These are phyloP conservation scores for Drosophila seclusa DNA, from an alignment of 2,888 invertebrate species.

Conservation along the genomic window DNA sequence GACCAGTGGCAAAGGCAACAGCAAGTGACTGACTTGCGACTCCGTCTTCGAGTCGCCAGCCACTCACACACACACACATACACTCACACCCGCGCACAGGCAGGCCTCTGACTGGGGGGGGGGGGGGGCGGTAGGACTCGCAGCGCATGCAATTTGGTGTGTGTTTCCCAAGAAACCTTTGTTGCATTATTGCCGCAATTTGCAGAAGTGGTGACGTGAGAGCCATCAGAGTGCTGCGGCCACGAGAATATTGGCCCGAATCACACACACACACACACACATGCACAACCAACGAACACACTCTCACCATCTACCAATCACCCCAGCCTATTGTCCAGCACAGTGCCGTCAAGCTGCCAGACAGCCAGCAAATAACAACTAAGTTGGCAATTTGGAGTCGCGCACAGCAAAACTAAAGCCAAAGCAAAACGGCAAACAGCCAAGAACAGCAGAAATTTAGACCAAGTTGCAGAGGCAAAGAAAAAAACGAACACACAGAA, in stretches of 20 bases:
- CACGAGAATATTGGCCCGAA: slow-evolving; percentile 70
- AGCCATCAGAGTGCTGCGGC: slow-evolving; percentile 75
- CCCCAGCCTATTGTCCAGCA: slow-evolving; percentile 11
- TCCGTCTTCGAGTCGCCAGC: slow-evolving; percentile 67
- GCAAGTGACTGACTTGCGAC: slow-evolving; percentile 54
- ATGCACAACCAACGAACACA: neutral
- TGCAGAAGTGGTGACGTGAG: slow-evolving; percentile 78
- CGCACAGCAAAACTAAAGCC: slow-evolving; percentile 52
- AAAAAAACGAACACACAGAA: neutral
- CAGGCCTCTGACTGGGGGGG: neutral
- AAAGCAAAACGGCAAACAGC: slow-evolving; percentile 25
- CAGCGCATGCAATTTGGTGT: slow-evolving; percentile 76
- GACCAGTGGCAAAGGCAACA: slow-evolving; percentile 27
- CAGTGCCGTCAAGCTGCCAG: slow-evolving; percentile 56
- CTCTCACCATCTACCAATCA: neutral
- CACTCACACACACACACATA: neutral
- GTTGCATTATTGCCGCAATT: slow-evolving; percentile 78
- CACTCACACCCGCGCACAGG: neutral
- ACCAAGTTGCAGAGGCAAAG: slow-evolving; percentile 17
- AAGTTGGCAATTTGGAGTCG: slow-evolving; percentile 77
- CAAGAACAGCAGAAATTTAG: slow-evolving; percentile 30
- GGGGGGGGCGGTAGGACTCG: neutral
- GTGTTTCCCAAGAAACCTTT: slow-evolving; percentile 78
- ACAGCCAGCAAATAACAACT: slow-evolving; percentile 77
- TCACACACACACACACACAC: slow-evolving; percentile 24